A percentile compares a stretch with the other conserved stretches of the same genome.
Conservation (phyloP, 2,888 invertebrate species). For the Timema cristinae region DNA sequence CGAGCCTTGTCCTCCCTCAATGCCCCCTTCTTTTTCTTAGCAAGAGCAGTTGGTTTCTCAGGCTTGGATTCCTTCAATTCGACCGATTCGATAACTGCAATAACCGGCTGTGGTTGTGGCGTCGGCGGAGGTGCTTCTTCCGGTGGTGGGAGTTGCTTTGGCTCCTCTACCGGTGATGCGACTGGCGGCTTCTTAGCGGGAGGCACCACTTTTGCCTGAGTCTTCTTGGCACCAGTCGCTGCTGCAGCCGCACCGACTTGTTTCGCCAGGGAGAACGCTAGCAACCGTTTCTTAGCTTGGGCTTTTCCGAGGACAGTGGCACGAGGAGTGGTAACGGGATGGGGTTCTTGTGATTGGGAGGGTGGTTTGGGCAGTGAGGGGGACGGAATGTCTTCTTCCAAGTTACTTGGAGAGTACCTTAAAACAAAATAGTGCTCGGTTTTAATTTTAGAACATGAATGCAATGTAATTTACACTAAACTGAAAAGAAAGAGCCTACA, state of each 20-base stretch:
- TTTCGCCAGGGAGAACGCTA: conserved; percentile 44
- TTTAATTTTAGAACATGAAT: too few species aligned
- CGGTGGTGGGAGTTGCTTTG: conserved; percentile 3
- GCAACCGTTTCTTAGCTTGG: conserved; percentile 45
- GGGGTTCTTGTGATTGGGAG: conserved; percentile 4
- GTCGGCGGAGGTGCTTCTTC: neutral
- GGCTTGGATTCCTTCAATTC: neutral
- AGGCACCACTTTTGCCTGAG: conserved; percentile 25
- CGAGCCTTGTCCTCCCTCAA: conserved; percentile 28
- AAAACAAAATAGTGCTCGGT: too few species aligned
- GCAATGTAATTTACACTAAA: too few species aligned
- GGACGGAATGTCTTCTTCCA: conserved; percentile 26
- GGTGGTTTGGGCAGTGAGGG: conserved; percentile 13
- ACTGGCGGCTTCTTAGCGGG: conserved; percentile 7
- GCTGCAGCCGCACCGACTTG: conserved; percentile 34
- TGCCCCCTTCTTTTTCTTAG: conserved; percentile 23
- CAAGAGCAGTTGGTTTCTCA: neutral
- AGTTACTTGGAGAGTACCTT: conserved; percentile 28
- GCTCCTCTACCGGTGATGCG: neutral
- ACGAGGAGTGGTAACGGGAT: conserved; percentile 1
- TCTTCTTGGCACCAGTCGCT: conserved; percentile 30
- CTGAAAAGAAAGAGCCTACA: too few species aligned
- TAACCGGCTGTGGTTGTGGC: neutral
- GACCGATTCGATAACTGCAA: conserved; percentile 8
- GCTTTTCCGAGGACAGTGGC: conserved; percentile 40